Percentiles rank a stretch among this genome's conserved stretches.
Conservation (phyloP, 2,888 invertebrate genomes). For the Diarsia brunnea region DNA sequence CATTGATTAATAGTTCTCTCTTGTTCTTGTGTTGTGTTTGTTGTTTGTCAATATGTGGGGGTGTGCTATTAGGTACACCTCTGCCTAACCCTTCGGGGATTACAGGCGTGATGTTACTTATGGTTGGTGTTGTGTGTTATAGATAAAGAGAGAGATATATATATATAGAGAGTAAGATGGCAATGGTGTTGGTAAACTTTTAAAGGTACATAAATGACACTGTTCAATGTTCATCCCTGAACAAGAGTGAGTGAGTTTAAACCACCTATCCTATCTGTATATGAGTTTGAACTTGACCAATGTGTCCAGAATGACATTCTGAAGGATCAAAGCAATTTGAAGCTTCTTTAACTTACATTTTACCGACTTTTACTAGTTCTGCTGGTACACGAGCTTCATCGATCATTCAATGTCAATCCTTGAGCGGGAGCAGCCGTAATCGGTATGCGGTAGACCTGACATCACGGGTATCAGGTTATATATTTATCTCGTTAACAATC, state of each 20-base stretch:
- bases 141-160: no score
- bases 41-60: no score
- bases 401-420: slow-evolving; percentile 42
- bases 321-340: slow-evolving; percentile 6
- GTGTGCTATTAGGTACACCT: no score
- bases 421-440: neutral
- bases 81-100: no score
- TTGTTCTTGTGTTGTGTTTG: no score
- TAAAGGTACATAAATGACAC: neutral
- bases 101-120: no score
- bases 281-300: no score
- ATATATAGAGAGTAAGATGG: neutral
- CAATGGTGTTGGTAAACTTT: neutral
- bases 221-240: neutral
- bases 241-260: neutral
- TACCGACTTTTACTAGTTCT: slow-evolving; percentile 38
- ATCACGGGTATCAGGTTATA: neutral
- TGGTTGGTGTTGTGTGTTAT: no score
- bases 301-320: neutral
- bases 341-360: slow-evolving; percentile 15
- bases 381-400: slow-evolving; percentile 19
- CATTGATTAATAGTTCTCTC: no score
- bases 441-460: slow-evolving; percentile 15
- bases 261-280: no score
- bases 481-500: neutral